These are phyloP conservation scores for Bergia sp. DNA, from an alignment of 92 coral and sea anemone genomes.

Conservation along the genomic window DNA sequence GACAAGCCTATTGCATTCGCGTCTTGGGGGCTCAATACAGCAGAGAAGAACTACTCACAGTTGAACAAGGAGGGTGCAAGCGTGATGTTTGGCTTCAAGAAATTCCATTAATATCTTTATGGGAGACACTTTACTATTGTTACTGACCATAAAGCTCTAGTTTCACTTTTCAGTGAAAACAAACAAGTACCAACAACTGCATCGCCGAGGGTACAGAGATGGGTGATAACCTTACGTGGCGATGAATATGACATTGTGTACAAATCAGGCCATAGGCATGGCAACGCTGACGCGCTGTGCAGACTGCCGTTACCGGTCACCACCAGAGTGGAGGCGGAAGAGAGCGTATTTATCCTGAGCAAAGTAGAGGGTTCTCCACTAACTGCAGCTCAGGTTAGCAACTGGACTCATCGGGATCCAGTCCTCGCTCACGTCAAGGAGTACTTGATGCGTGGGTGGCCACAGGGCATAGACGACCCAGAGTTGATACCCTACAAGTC, in stretches of 20 bases:
- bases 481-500: slow-evolving; percentile 25
- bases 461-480: slow-evolving; percentile 11
- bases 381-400: slow-evolving; percentile 43
- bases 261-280: slow-evolving; percentile 59
- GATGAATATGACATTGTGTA: slow-evolving; percentile 48
- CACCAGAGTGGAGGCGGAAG: too few species aligned
- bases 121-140: slow-evolving; percentile 59
- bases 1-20: slow-evolving; percentile 40
- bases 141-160: slow-evolving; percentile 67
- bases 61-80: slow-evolving; percentile 36
- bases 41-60: slow-evolving; percentile 39
- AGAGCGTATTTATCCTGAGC: too few species aligned
- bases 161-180: slow-evolving; percentile 51
- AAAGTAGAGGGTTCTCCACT: not conserved
- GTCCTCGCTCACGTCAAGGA: slow-evolving; percentile 35
- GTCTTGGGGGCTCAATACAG: slow-evolving; percentile 22
- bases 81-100: slow-evolving; percentile 31
- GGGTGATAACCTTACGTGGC: slow-evolving; percentile 54
- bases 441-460: slow-evolving; percentile 47
- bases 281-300: not conserved
- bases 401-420: slow-evolving; percentile 42
- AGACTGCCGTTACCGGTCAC: too few species aligned
- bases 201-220: slow-evolving; percentile 61
- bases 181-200: slow-evolving; percentile 59
- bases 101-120: slow-evolving; percentile 45